Conservation (phyloP, 1,140 invertebrate species). For the Bacillus rossius region DNA sequence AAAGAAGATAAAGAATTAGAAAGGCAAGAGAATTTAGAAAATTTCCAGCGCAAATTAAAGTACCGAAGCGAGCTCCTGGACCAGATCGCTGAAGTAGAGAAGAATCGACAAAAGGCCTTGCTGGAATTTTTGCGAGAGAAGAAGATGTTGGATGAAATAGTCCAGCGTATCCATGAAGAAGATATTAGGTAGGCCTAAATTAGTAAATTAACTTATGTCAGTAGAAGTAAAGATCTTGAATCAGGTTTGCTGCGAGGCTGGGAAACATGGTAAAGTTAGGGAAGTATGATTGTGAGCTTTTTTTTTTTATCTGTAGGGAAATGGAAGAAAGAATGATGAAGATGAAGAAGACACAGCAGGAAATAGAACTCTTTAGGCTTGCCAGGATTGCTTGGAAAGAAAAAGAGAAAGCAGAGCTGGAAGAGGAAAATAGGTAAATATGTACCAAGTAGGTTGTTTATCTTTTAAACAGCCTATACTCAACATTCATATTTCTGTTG, state of each 20-base stretch:
- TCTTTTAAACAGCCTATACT: too few relatives aligned
- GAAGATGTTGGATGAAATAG: slow-evolving; percentile 39
- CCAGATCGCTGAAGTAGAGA: slow-evolving; percentile 38
- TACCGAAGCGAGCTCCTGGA: slow-evolving; percentile 38
- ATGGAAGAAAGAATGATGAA: slow-evolving; percentile 33
- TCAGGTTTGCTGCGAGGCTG: too few relatives aligned
- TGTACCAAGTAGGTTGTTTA: too few relatives aligned
- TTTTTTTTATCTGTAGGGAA: slow-evolving; percentile 10
- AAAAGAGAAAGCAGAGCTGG: slow-evolving; percentile 27
- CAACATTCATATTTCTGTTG: too few relatives aligned
- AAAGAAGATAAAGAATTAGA: slow-evolving; percentile 20
- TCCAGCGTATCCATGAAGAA: slow-evolving; percentile 38
- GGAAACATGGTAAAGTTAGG: too few relatives aligned
- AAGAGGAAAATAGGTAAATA: slow-evolving; percentile 34
- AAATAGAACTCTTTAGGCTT: slow-evolving; percentile 36
- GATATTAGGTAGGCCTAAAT: slow-evolving; percentile 28
- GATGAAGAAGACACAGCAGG: slow-evolving; percentile 35
- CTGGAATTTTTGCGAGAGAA: slow-evolving; percentile 42
- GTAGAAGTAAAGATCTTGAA: too few relatives aligned
- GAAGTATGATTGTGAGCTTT: slow-evolving; percentile 9
- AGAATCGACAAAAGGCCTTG: slow-evolving; percentile 34
- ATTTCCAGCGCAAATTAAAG: slow-evolving; percentile 30
- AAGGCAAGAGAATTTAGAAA: slow-evolving; percentile 22
- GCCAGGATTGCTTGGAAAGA: slow-evolving; percentile 36
- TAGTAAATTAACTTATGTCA: too few relatives aligned